Percentiles rank a stretch among this genome's conserved stretches.
Evolutionary conservation across 2,113 vertebrate genomes (phyloP).

Genomic region (Platysternon megacephalum): DNA sequence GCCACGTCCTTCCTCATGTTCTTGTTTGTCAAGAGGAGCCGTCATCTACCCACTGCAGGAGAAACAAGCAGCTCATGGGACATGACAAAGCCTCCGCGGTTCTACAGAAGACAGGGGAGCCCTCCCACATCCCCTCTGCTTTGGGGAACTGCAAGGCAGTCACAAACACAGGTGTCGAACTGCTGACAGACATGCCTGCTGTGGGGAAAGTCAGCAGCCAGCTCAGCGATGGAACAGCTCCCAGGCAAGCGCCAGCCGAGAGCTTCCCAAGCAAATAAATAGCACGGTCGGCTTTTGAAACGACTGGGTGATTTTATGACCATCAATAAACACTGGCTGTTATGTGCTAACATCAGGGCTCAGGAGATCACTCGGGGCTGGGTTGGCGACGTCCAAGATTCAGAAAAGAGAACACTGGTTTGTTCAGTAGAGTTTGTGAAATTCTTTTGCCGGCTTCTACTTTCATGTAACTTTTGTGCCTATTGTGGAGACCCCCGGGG

Average conservation of each 20-base stretch:
- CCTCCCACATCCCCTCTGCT: neutral
- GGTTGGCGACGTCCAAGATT: neutral
- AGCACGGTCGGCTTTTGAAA: neutral
- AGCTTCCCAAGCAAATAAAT: neutral
- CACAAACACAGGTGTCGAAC: neutral
- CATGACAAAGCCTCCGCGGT: neutral
- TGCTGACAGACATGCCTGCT: neutral
- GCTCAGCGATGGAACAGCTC: neutral
- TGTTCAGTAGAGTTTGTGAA: neutral
- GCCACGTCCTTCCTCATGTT: neutral
- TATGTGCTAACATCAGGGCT: neutral
- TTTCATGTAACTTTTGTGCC: neutral
- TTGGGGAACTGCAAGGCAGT: neutral
- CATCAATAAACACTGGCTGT: neutral
- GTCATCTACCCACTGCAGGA: neutral
- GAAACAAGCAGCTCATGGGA: neutral
- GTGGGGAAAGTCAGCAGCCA: neutral
- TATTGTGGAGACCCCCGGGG: neutral
- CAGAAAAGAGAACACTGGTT: neutral
- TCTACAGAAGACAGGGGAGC: neutral
- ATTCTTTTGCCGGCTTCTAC: neutral
- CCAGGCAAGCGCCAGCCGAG: neutral
- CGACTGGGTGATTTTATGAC: neutral
- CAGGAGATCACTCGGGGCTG: neutral
- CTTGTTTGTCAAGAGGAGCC: neutral